Evolutionary conservation across 2,113 vertebrate genomes (phyloP).

Genomic region (Sula dactylatra): DNA sequence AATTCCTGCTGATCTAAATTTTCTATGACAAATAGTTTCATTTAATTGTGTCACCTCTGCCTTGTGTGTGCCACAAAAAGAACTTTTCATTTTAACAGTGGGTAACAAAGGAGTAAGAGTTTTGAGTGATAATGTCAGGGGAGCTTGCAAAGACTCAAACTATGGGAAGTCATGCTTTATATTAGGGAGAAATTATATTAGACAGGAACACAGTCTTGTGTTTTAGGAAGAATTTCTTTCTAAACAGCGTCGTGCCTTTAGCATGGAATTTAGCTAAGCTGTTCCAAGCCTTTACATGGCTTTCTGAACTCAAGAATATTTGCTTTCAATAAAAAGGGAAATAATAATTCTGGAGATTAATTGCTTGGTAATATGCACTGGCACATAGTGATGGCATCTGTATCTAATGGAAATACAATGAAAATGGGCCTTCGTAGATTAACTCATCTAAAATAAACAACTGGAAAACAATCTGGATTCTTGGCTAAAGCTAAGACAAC

Average conservation of each 20-base stretch:
- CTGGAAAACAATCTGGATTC: background rate
- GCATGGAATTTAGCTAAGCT: background rate
- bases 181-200: background rate
- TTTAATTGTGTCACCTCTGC: conserved; percentile 70
- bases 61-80: conserved; percentile 48
- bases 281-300: background rate
- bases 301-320: background rate
- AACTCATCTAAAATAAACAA: conserved; percentile 24
- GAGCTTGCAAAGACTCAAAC: conserved; percentile 7
- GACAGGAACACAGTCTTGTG: background rate
- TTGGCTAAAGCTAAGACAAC: background rate
- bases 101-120: conserved; percentile 21
- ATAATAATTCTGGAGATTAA: conserved; percentile 29
- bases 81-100: conserved; percentile 51
- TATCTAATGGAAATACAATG: conserved; percentile 1
- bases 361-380: conserved; percentile 11
- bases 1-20: conserved; percentile 65
- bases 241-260: background rate
- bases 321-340: background rate
- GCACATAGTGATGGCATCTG: background rate
- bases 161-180: background rate
- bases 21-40: conserved; percentile 67
- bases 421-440: background rate
- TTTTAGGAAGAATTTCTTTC: background rate
- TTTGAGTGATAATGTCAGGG: conserved; percentile 43